Evolutionary conservation across 2,888 invertebrate species (phyloP).

Genomic region (Rotaria socialis): DNA sequence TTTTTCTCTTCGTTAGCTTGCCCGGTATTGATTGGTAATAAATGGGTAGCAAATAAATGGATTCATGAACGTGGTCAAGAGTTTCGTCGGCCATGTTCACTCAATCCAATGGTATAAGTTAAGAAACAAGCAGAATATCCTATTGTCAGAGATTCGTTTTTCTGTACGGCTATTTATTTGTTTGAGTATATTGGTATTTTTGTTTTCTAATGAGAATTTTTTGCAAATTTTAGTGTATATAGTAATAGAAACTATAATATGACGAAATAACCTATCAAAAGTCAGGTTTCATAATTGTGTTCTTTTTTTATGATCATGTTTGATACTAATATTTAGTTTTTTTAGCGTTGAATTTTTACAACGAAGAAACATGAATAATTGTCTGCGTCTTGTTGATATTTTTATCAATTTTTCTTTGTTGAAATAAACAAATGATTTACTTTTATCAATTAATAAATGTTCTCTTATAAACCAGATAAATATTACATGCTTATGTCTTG

Average conservation of each 20-base stretch:
- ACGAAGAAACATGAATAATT: background rate
- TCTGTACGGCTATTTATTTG: background rate
- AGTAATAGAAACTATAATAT: background rate
- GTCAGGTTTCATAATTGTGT: background rate
- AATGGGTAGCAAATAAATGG: background rate
- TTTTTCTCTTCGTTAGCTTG: slow-evolving; percentile 67
- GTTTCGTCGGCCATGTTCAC: background rate
- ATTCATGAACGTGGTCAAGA: slow-evolving; percentile 3
- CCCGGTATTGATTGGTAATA: slow-evolving; percentile 79
- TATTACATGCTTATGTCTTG: background rate
- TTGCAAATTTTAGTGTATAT: background rate
- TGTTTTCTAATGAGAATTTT: background rate
- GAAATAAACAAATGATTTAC: background rate
- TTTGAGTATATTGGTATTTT: background rate
- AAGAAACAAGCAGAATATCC: too few species aligned
- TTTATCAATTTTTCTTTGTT: too few species aligned
- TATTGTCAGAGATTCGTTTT: too few species aligned
- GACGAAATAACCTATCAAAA: background rate
- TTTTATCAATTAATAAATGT: background rate
- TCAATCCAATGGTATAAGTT: background rate
- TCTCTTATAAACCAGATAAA: background rate
- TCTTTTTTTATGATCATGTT: background rate
- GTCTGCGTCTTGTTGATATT: background rate
- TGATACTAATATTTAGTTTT: background rate
- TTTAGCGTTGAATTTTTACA: background rate